phyloP scores from a whole-genome alignment of 2,113 vertebrate species.

The Gasterosteus nipponicus region DNA sequence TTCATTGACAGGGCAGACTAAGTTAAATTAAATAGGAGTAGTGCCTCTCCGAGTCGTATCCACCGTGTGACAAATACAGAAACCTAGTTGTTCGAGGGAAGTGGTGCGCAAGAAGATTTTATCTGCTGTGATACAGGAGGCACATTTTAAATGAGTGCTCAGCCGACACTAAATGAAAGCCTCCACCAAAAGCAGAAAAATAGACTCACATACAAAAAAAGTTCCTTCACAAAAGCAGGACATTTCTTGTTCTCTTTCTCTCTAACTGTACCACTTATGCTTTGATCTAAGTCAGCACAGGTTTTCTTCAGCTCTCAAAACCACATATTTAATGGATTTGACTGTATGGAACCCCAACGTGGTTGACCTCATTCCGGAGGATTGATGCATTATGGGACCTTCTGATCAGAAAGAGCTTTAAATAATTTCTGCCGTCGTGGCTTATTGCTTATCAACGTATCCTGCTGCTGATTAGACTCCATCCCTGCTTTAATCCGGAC shows the following conservation, averaged over 20 bases:
- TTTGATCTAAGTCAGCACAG: background rate
- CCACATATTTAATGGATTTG: slow-evolving; percentile 55
- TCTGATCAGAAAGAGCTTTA: slow-evolving; percentile 61
- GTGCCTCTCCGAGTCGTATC: slow-evolving; percentile 22
- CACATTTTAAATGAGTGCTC: slow-evolving; percentile 17
- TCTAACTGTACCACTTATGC: background rate
- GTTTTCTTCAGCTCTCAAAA: slow-evolving; percentile 46
- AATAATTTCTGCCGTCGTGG: slow-evolving; percentile 68
- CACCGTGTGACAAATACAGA: slow-evolving; percentile 28
- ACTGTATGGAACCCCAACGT: slow-evolving; percentile 49
- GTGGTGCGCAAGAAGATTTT: background rate
- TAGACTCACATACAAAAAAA: slow-evolving; percentile 24
- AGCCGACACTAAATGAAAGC: slow-evolving; percentile 11
- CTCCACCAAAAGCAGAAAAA: slow-evolving; percentile 3
- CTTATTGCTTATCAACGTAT: slow-evolving; percentile 74
- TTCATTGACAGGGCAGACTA: slow-evolving; percentile 13
- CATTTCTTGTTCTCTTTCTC: slow-evolving; percentile 29
- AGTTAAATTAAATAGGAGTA: slow-evolving; percentile 16
- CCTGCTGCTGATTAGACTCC: slow-evolving; percentile 68
- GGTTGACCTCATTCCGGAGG: slow-evolving; percentile 66
- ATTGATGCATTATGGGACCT: slow-evolving; percentile 58
- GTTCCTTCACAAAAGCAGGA: slow-evolving; percentile 5
- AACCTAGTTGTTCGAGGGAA: slow-evolving; percentile 19
- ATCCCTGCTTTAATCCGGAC: slow-evolving; percentile 71
- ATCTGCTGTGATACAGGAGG: slow-evolving; percentile 2